Evolutionary conservation across 2,113 vertebrate species (phyloP).

Genomic region (Heterocephalus glaber): DNA sequence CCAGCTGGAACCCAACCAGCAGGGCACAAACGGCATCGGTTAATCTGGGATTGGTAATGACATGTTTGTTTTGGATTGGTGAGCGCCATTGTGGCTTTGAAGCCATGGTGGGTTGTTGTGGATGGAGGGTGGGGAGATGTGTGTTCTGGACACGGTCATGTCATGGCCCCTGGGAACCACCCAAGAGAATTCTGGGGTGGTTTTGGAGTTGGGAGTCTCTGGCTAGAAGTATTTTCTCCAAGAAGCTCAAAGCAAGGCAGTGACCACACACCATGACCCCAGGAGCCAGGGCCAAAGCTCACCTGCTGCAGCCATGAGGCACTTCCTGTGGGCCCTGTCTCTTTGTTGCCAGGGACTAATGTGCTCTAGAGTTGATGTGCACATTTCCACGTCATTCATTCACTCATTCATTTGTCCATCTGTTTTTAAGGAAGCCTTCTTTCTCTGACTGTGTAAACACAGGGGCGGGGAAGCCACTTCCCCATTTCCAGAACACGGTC

Average conservation of each 20-base stretch:
- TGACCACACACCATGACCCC: background rate
- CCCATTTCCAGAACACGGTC: slow-evolving; percentile 21
- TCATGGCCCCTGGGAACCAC: slow-evolving; percentile 14
- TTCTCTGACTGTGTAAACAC: slow-evolving; percentile 41
- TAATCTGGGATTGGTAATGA: slow-evolving; percentile 78
- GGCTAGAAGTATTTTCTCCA: slow-evolving; percentile 40
- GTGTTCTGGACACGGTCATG: slow-evolving; percentile 26
- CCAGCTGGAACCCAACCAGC: slow-evolving; percentile 64
- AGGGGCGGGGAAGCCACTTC: slow-evolving; percentile 16
- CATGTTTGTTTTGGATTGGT: slow-evolving; percentile 73
- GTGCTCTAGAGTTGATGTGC: background rate
- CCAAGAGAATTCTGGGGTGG: background rate
- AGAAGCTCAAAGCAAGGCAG: slow-evolving; percentile 35
- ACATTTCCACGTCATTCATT: background rate
- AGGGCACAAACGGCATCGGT: slow-evolving; percentile 73
- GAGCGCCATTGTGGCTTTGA: slow-evolving; percentile 58
- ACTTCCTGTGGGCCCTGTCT: background rate
- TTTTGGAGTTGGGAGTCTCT: background rate
- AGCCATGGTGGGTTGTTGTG: slow-evolving; percentile 39
- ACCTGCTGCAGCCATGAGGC: background rate
- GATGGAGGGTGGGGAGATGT: slow-evolving; percentile 20
- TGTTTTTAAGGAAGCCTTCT: background rate
- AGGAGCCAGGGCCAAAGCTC: background rate
- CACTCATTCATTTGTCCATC: background rate
- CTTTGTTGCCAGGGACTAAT: background rate